Evolutionary conservation across 64 coral and sea anemone genomes (phyloP), one percentile per base, ranked within the genome.

Genomic region (Stichodactyla helianthus): DNA sequence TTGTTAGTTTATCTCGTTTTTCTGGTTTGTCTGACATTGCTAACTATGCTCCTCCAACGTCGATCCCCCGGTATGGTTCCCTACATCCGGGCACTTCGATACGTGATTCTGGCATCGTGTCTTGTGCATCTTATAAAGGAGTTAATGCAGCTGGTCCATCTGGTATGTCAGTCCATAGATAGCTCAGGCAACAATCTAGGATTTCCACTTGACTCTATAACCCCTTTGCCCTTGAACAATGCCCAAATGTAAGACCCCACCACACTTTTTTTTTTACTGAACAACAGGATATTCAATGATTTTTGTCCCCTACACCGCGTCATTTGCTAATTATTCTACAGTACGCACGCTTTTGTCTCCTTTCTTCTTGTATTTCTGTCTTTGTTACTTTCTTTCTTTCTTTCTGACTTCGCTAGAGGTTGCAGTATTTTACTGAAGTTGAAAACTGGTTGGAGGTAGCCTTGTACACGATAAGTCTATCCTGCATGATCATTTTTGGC

Each of bases 391-490:
- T 44, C 35, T 20, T 16, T 64, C 13, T 64, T 64, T 64, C 1
- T 64, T 0, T 16, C 13, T 64, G 20, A 3, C 61, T 44, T 44
- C 35, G 57, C 12, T n/a, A 89, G 88, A 83, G 27, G 55, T 25
- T 82, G 2, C 55, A 89, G 18, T 89, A 89, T 53, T 89, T 89
- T 27, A 84, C 4, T 25, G 82, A 83, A 79, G 4, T 83, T 7
- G 88, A 89, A 5, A 89, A 83, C 50, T 89, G 88, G 88, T 84
- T 89, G 50, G 88, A 89, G 67, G 26, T 60, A 52, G 4, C 74
- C 83, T 59, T 89, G 7, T 89, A 84, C 63, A 53, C 50, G 5
- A 7, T 54, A 50, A 89, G 88, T 26, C 13, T 89, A 5, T 18
- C 53, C 9, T 79, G 54, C 6, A 62, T 82, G 8, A 7, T 83